Conservation (phyloP, 2,888 invertebrate species). For the Trichopoda pennipes region DNA sequence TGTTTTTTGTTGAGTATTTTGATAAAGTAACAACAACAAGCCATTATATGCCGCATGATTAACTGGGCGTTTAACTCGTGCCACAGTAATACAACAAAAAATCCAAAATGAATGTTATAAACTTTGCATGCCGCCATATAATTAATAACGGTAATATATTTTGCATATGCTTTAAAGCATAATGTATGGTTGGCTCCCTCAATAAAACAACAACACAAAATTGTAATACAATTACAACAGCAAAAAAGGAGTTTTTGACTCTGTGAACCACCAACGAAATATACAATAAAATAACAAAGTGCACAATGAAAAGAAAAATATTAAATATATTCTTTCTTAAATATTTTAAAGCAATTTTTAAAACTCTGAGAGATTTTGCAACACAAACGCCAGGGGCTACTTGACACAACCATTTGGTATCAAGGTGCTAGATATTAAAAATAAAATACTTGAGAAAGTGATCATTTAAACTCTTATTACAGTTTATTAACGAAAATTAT, state of each 20-base stretch:
- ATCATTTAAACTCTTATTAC: too few species aligned
- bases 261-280: background rate
- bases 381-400: too few species aligned
- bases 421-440: too few species aligned
- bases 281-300: background rate
- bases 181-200: slow-evolving; percentile 7
- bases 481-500: too few species aligned
- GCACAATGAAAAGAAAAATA: background rate
- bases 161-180: slow-evolving; percentile 62
- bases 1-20: too few species aligned
- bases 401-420: too few species aligned
- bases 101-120: slow-evolving; percentile 67
- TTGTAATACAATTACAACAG: background rate
- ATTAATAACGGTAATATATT: slow-evolving; percentile 73
- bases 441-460: too few species aligned
- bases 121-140: slow-evolving; percentile 71
- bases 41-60: slow-evolving; percentile 49
- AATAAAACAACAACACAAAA: background rate
- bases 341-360: too few species aligned
- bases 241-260: background rate
- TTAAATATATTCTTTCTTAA: too few species aligned
- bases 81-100: slow-evolving; percentile 27
- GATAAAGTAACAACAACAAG: slow-evolving; percentile 17
- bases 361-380: too few species aligned
- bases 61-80: slow-evolving; percentile 68